These are phyloP conservation scores for Saimiri boliviensis DNA, from an alignment of 2,113 vertebrate genomes.

Conservation along the genomic window DNA sequence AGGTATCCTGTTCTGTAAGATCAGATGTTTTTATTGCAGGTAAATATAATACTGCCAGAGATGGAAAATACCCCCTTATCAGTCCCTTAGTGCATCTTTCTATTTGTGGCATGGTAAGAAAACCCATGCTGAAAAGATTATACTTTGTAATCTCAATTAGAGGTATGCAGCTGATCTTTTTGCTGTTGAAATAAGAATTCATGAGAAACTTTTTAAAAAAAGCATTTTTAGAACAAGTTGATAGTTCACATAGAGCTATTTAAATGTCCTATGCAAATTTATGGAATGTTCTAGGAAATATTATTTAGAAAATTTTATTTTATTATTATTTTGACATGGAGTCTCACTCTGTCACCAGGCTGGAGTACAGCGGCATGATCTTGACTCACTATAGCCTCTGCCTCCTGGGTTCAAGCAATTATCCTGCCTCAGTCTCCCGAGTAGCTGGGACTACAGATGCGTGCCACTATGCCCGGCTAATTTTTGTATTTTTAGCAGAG, in stretches of 20 bases:
- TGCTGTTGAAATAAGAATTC: constrained; percentile 63
- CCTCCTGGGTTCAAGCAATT: neutral
- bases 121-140: neutral
- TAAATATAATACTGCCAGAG: neutral
- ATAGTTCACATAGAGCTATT: neutral
- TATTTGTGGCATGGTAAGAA: neutral
- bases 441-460: neutral
- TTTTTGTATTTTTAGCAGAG: neutral
- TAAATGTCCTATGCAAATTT: neutral
- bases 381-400: neutral
- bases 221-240: constrained; percentile 30
- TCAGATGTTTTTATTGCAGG: neutral
- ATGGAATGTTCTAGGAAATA: neutral
- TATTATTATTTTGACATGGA: neutral
- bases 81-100: neutral
- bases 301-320: neutral
- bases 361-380: neutral
- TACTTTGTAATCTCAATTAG: neutral
- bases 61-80: neutral
- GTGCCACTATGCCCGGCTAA: neutral
- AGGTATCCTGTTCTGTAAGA: neutral
- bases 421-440: neutral
- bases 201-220: too few relatives aligned
- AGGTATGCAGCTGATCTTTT: neutral
- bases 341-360: neutral